Evolutionary conservation across 2,888 invertebrate genomes (phyloP).

Genomic region (Heteromurus nitidus): DNA sequence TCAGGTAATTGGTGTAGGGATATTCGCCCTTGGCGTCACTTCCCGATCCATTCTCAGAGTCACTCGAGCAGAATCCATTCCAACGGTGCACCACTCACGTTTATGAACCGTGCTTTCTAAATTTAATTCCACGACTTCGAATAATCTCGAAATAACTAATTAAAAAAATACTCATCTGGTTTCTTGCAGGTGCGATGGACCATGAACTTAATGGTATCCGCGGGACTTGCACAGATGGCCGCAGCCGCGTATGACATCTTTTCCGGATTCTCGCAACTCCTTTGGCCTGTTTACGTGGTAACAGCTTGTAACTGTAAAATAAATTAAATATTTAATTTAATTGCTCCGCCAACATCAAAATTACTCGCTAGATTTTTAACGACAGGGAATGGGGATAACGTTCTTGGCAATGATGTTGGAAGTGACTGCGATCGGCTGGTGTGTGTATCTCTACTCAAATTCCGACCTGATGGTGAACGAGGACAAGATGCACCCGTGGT

Average conservation of each 20-base stretch:
- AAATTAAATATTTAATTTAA: background rate
- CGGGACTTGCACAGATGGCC: constrained; percentile 65
- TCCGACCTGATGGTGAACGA: constrained; percentile 60
- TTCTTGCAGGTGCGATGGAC: constrained; percentile 50
- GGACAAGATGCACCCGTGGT: constrained; percentile 68
- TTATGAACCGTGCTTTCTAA: background rate
- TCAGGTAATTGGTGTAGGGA: constrained; percentile 66
- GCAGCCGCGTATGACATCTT: constrained; percentile 68
- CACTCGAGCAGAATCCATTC: constrained; percentile 39
- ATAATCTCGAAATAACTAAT: background rate
- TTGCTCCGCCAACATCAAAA: background rate
- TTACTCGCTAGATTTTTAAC: background rate
- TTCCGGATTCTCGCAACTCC: constrained; percentile 64
- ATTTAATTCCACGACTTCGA: background rate
- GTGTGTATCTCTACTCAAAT: constrained; percentile 53
- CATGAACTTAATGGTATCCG: constrained; percentile 66
- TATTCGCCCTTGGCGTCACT: constrained; percentile 66
- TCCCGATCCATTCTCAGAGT: constrained; percentile 69
- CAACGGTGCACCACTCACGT: constrained; percentile 13
- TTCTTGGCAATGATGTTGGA: constrained; percentile 61
- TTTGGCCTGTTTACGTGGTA: constrained; percentile 63
- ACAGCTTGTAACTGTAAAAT: background rate
- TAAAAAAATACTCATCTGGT: background rate
- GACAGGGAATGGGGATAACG: constrained; percentile 50
- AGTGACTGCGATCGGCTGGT: constrained; percentile 62